Percentiles rank a stretch among this genome's conserved stretches.
Evolutionary conservation across 2,113 vertebrate genomes (phyloP).

Genomic region (Pyxicephalus adspersus): DNA sequence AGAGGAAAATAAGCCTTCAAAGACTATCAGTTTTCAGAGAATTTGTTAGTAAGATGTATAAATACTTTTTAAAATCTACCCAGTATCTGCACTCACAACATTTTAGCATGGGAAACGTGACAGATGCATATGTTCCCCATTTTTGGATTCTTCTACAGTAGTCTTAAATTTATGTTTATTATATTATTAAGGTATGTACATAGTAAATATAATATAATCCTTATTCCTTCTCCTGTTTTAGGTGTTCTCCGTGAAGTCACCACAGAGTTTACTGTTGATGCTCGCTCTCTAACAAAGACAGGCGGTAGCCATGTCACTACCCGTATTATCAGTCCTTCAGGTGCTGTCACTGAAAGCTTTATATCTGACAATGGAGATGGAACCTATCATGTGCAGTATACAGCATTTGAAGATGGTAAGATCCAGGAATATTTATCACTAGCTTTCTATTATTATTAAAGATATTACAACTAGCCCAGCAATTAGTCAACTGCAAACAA

Average conservation of each 20-base stretch:
- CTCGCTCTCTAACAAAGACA: conserved; percentile 77
- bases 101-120: no score
- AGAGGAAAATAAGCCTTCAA: no score
- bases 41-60: no score
- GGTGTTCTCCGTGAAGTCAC: conserved; percentile 91
- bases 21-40: no score
- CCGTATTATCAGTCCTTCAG: conserved; percentile 86
- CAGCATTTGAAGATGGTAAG: conserved; percentile 89
- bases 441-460: no score
- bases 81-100: no score
- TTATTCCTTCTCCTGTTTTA: conserved; percentile 42
- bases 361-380: conserved; percentile 85
- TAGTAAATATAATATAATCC: background rate
- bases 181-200: background rate
- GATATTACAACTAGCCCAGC: background rate
- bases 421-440: no score
- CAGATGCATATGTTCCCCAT: no score
- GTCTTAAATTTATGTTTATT: background rate
- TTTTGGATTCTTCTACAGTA: no score
- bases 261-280: conserved; percentile 91
- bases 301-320: conserved; percentile 88
- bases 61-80: no score
- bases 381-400: conserved; percentile 90
- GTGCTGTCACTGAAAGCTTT: conserved; percentile 81
- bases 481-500: no score